Percentiles rank a stretch among this genome's conserved stretches.
These are phyloP conservation scores for Bombylius discolor DNA, from an alignment of 2,888 invertebrate species.

Conservation along the genomic window DNA sequence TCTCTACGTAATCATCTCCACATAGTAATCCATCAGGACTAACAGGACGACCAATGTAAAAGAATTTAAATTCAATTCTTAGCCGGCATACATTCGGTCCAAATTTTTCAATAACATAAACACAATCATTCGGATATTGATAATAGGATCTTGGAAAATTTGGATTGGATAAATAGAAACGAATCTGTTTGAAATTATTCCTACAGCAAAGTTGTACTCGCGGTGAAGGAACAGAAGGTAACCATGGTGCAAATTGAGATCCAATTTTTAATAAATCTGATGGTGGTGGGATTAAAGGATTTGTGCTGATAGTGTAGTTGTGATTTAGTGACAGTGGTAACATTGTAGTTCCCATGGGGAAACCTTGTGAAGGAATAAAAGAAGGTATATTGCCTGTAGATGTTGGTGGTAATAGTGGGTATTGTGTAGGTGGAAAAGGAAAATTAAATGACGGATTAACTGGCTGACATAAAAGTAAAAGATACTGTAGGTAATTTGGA, in stretches of 20 bases:
- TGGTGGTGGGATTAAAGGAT: slow-evolving; percentile 9
- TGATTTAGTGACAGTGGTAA: slow-evolving; percentile 10
- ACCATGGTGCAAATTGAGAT: too few species aligned
- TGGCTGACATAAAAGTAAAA: too few species aligned
- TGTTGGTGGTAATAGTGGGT: slow-evolving; percentile 12
- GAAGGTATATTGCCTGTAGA: background rate
- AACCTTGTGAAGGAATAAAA: too few species aligned
- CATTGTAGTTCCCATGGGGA: background rate
- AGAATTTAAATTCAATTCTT: slow-evolving; percentile 42
- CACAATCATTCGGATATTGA: slow-evolving; percentile 37
- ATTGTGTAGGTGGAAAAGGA: background rate
- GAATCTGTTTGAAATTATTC: slow-evolving; percentile 33
- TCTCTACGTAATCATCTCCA: slow-evolving; percentile 39
- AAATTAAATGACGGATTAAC: too few species aligned
- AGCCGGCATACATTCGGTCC: slow-evolving; percentile 40
- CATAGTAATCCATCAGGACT: slow-evolving; percentile 25
- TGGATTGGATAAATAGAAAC: slow-evolving; percentile 43
- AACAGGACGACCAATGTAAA: slow-evolving; percentile 35
- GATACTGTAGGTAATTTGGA: too few species aligned
- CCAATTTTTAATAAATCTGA: too few species aligned
- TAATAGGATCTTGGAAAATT: slow-evolving; percentile 40
- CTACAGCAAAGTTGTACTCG: slow-evolving; percentile 31
- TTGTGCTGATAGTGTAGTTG: slow-evolving; percentile 11
- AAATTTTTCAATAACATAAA: slow-evolving; percentile 39
- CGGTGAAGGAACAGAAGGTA: too few species aligned